Conservation (phyloP, 2,888 invertebrate genomes). For the Altica lythri region DNA sequence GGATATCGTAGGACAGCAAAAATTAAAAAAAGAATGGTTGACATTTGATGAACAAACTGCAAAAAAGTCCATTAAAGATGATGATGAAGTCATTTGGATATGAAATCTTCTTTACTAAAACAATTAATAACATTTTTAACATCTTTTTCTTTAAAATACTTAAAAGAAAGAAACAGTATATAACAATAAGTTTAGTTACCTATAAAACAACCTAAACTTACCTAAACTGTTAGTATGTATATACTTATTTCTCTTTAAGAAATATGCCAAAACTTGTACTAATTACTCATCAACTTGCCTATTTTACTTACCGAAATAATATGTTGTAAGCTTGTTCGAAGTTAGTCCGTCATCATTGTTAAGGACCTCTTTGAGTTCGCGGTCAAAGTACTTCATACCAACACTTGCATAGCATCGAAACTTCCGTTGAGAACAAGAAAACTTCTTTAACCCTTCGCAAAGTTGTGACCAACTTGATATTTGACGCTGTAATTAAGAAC, state of each 20-base stretch:
- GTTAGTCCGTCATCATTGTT: conserved; percentile 32
- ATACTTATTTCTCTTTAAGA: neutral
- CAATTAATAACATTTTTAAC: no score
- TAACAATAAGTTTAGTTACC: no score
- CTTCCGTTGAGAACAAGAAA: conserved; percentile 51
- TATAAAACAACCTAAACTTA: neutral
- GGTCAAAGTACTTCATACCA: conserved; percentile 54
- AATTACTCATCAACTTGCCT: conserved; percentile 16
- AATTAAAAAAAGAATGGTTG: no score
- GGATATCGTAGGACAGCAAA: no score
- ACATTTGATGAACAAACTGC: no score
- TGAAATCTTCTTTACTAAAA: no score
- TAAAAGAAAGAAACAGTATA: no score
- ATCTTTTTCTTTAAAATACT: no score
- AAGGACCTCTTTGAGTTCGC: conserved; percentile 42
- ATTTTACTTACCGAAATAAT: conserved; percentile 22
- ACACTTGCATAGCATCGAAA: conserved; percentile 51
- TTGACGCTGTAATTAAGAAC: conserved; percentile 50
- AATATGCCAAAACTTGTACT: conserved; percentile 6
- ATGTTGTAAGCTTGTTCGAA: conserved; percentile 19
- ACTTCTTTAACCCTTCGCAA: conserved; percentile 51
- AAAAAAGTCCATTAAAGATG: no score
- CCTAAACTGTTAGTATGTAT: neutral
- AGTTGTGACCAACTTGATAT: conserved; percentile 50
- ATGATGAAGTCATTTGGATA: no score